A percentile compares a stretch with the other conserved stretches of the same genome.
Conservation (phyloP, 30 jellyfish, hydroid and myxozoan species). For the Clytia hemisphaerica region DNA sequence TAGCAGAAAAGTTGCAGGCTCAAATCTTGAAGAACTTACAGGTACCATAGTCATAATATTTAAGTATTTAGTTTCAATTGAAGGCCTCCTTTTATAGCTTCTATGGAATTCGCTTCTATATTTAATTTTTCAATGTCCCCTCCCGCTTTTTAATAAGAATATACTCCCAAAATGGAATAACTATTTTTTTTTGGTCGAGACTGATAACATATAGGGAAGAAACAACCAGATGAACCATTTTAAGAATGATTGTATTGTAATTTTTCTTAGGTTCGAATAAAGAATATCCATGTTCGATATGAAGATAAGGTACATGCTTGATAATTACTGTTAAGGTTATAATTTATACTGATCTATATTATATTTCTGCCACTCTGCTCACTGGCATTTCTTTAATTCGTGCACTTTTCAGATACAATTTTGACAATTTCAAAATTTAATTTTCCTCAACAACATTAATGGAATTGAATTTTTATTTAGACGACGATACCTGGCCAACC, state of each 20-base stretch:
- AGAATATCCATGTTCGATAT: conserved; percentile 32
- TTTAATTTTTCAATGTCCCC: neutral
- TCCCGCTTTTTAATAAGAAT: neutral
- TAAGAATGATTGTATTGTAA: too few relatives aligned
- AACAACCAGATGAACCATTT: too few relatives aligned
- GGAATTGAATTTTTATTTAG: neutral
- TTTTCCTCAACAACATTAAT: neutral
- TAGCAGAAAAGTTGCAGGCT: conserved; percentile 36
- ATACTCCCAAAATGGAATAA: neutral
- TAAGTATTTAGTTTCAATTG: too few relatives aligned
- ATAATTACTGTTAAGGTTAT: too few relatives aligned
- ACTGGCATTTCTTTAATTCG: neutral
- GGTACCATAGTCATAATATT: conserved; percentile 20
- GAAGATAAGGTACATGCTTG: conserved; percentile 24
- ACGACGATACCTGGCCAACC: conserved; percentile 14
- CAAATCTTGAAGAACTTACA: conserved; percentile 40
- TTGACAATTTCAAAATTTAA: neutral
- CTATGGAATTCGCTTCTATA: neutral
- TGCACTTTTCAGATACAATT: neutral
- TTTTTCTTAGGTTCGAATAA: neutral
- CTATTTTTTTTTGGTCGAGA: neutral
- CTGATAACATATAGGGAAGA: too few relatives aligned
- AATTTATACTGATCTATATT: too few relatives aligned
- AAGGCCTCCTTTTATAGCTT: too few relatives aligned
- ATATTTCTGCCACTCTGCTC: too few relatives aligned